Base-by-base conservation (phyloP, 2,113 vertebrate genomes). In the Dendropsophus ebraccatus region DNA sequence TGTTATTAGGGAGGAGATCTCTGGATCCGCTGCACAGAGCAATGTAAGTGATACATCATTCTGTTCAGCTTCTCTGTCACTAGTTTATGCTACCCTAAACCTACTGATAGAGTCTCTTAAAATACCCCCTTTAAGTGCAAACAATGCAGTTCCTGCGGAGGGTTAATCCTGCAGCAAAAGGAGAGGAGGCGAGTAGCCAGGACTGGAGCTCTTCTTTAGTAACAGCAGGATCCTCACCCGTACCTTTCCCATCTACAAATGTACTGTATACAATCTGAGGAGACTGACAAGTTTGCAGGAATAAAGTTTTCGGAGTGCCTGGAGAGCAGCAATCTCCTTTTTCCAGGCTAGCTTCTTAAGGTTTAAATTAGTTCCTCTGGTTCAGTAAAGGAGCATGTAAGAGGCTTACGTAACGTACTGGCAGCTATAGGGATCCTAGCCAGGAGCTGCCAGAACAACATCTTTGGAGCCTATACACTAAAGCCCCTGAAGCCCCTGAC, bases 371-470 rank as follows among this genome's bases (percentile, higher is more conserved):
- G 25, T 83, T 83, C 81, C 49, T 83, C 81, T 35, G 49, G 81
- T 72, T 83, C 45, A 83, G 67, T 83, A 83, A 83, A 72, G 30
- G 49, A 72, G 65, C 81, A 73, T 70, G 62, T 83, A 83, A 83
- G 81, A 83, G 67, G 81, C 81, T 83, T 83, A 73, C 81, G 45
- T 70, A 35, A 37, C 67, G 70, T 81, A 49, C 25, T 52, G 50
- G 81, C 49, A 73, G 81, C 81, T 30, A 56, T 83, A 37, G 81
- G 16, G 45, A 82, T 56, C n/a, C 17, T 41, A 37, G 81, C 67
- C 67, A 21, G 47, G 49, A 54, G 81, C 65, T 83, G 81, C 81
- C 50, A 83, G 56, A 72, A 83, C 60, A 81, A 67, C 79, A 67
- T 65, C 79, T 49, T 13, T 32, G n/a, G 32, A 83, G 30, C 81